Percentiles rank a stretch among this genome's conserved stretches.
These are phyloP conservation scores for Xestia c-nigrum DNA, from an alignment of 2,888 invertebrate species.

Conservation along the genomic window DNA sequence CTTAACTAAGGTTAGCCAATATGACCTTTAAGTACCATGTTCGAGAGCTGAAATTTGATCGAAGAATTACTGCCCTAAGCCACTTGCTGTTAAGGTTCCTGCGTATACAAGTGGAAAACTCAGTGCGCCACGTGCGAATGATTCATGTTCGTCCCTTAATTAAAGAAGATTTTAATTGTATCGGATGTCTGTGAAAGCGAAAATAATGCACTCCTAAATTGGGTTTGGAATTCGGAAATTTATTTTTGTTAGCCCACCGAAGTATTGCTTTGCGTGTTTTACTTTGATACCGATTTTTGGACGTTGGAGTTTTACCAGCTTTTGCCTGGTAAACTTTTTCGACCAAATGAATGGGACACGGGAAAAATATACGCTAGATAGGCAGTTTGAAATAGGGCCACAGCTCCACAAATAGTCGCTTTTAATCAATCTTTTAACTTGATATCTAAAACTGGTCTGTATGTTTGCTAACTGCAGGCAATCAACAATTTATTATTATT, in stretches of 20 bases:
- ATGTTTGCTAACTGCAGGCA: slow-evolving; percentile 53
- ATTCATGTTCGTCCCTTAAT: slow-evolving; percentile 90
- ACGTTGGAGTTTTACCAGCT: slow-evolving; percentile 67
- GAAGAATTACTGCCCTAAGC: slow-evolving; percentile 72
- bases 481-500: slow-evolving; percentile 71
- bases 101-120: slow-evolving; percentile 89
- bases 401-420: slow-evolving; percentile 17
- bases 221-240: slow-evolving; percentile 87
- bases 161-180: slow-evolving; percentile 91
- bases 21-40: slow-evolving; percentile 71
- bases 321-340: slow-evolving; percentile 51
- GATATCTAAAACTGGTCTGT: slow-evolving; percentile 10
- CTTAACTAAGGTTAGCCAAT: slow-evolving; percentile 68
- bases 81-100: slow-evolving; percentile 78
- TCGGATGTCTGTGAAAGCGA: slow-evolving; percentile 91
- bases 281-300: slow-evolving; percentile 73
- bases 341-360: slow-evolving; percentile 37
- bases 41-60: slow-evolving; percentile 78
- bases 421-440: slow-evolving; percentile 30
- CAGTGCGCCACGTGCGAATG: slow-evolving; percentile 91
- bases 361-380: slow-evolving; percentile 49
- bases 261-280: slow-evolving; percentile 87
- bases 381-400: slow-evolving; percentile 34
- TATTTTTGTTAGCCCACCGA: slow-evolving; percentile 83
- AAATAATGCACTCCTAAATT: slow-evolving; percentile 91